phyloP scores from a whole-genome alignment of 1,140 invertebrate genomes.

The Helicoverpa armigera region DNA sequence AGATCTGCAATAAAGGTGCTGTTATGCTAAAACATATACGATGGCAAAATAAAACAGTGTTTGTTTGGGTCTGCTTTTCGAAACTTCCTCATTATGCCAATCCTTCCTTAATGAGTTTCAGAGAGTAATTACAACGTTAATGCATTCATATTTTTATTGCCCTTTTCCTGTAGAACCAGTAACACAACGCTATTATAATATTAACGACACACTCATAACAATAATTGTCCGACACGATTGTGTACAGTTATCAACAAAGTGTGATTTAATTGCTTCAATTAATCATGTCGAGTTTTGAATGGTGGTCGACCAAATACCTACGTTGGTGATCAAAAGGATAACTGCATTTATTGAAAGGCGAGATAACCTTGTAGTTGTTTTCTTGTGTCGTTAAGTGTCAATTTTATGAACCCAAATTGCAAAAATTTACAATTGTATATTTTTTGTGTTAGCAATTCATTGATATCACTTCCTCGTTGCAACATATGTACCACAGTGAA shows the following conservation, averaged over 20 bases:
- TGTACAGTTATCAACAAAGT: constrained; percentile 13
- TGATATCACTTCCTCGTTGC: too few relatives aligned
- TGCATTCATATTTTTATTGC: neutral
- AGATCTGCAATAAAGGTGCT: too few relatives aligned
- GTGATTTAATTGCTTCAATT: constrained; percentile 32
- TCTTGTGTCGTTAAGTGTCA: too few relatives aligned
- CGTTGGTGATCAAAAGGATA: neutral
- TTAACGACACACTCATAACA: neutral
- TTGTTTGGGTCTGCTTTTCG: neutral
- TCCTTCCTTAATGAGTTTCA: neutral
- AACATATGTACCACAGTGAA: too few relatives aligned
- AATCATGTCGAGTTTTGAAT: constrained; percentile 19
- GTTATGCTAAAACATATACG: too few relatives aligned
- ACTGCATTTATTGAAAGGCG: neutral
- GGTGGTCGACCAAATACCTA: neutral
- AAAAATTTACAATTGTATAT: too few relatives aligned
- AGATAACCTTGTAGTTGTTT: too few relatives aligned
- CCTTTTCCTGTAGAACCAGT: neutral
- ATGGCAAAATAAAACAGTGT: too few relatives aligned
- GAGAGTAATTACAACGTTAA: neutral
- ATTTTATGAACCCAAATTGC: too few relatives aligned
- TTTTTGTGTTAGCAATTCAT: too few relatives aligned
- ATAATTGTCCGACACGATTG: constrained; percentile 4
- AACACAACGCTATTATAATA: neutral
- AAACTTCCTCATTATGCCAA: neutral